Evolutionary conservation across 2,888 invertebrate genomes (phyloP).

Genomic region (Theretra japonica): DNA sequence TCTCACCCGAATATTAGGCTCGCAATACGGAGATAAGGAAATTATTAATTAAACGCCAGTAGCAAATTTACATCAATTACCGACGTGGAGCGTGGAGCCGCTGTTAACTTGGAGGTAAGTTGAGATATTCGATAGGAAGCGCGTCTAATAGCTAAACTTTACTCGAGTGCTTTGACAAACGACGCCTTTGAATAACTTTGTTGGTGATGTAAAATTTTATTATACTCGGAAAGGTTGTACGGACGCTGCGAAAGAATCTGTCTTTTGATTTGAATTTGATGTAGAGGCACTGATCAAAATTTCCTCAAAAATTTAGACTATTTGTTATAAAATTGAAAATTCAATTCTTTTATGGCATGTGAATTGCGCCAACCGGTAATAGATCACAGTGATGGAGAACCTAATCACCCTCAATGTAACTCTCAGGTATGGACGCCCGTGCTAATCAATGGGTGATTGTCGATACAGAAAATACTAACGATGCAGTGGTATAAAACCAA

Average conservation of each 20-base stretch:
- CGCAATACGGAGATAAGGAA: constrained; percentile 23
- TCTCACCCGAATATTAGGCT: not conserved
- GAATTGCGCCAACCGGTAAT: too few relatives aligned
- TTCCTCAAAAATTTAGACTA: not conserved
- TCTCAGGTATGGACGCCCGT: too few relatives aligned
- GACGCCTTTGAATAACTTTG: constrained; percentile 50
- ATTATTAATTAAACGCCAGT: constrained; percentile 48
- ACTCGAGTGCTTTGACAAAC: constrained; percentile 53
- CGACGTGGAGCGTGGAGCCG: constrained; percentile 43
- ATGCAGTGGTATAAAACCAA: too few relatives aligned
- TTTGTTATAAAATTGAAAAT: too few relatives aligned
- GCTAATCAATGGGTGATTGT: too few relatives aligned
- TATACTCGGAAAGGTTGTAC: not conserved
- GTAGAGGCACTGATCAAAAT: not conserved
- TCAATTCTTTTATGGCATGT: too few relatives aligned
- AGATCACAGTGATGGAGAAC: too few relatives aligned
- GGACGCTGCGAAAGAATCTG: not conserved
- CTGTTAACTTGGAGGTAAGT: constrained; percentile 52
- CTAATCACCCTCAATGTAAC: too few relatives aligned
- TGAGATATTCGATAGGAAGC: constrained; percentile 50
- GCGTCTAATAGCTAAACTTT: constrained; percentile 54
- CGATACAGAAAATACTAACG: too few relatives aligned
- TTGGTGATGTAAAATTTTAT: constrained; percentile 26
- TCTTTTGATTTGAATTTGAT: not conserved
- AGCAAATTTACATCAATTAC: constrained; percentile 52